Evolutionary conservation across 53 echinoderm and acorn worm genomes (phyloP).

Genomic region (Temnopleurus reevesii): DNA sequence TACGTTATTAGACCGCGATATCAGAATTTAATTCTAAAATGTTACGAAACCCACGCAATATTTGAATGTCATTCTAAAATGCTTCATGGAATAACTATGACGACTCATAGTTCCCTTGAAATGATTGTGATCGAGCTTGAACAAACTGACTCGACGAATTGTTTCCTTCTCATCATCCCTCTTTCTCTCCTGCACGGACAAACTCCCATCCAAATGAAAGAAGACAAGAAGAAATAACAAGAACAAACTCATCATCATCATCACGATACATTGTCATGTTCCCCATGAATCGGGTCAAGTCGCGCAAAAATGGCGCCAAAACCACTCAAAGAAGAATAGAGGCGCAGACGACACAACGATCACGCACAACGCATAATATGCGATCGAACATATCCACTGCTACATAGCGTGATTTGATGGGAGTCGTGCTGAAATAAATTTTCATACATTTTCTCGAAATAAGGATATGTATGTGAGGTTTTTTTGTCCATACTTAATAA

Average conservation of each 20-base stretch:
- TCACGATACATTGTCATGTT: slow-evolving; percentile 39
- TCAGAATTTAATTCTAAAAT: no score
- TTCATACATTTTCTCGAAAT: background rate
- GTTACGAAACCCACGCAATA: no score
- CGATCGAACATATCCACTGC: background rate
- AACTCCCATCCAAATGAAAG: background rate
- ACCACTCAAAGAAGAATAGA: slow-evolving; percentile 38
- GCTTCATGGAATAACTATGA: background rate
- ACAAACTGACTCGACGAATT: background rate
- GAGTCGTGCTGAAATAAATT: background rate
- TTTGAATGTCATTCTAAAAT: no score
- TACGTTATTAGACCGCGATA: no score
- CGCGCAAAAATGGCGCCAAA: background rate
- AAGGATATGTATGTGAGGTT: no score
- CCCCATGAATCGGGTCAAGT: slow-evolving; percentile 9
- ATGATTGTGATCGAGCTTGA: no score
- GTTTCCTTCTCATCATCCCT: background rate
- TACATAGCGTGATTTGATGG: background rate
- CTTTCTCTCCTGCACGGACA: background rate
- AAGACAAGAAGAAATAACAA: background rate
- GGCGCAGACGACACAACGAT: slow-evolving; percentile 21
- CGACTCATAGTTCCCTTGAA: no score
- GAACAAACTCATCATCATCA: slow-evolving; percentile 32
- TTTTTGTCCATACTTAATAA: no score
- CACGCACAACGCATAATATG: background rate